phyloP scores from a whole-genome alignment of 2,113 vertebrate genomes.

The Pleuronectes platessa region DNA sequence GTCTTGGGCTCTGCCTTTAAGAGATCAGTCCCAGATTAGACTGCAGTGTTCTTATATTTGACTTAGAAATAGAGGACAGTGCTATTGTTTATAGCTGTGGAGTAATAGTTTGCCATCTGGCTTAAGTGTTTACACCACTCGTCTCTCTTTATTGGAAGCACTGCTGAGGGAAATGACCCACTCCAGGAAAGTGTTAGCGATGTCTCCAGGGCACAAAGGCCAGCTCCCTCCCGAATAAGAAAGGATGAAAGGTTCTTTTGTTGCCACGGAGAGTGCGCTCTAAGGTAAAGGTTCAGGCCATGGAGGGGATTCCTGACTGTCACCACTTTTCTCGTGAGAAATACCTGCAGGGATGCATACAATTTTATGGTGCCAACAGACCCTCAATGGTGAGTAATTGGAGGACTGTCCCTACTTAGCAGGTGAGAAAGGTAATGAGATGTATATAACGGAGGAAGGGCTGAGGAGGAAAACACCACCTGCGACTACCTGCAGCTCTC shows the following conservation, averaged over 20 bases:
- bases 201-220: constrained; percentile 41
- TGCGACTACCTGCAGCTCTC: constrained; percentile 48
- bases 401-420: constrained; percentile 11
- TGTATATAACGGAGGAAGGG: constrained; percentile 11
- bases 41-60: constrained; percentile 3
- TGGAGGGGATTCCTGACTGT: background rate
- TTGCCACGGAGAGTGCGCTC: constrained; percentile 40
- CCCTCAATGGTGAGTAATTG: constrained; percentile 19
- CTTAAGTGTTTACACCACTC: constrained; percentile 37
- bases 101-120: constrained; percentile 28
- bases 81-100: constrained; percentile 17
- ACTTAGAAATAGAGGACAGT: constrained; percentile 6
- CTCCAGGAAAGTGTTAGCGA: constrained; percentile 39
- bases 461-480: constrained; percentile 40
- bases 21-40: constrained; percentile 5
- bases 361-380: constrained; percentile 29
- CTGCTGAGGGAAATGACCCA: constrained; percentile 62
- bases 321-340: constrained; percentile 49
- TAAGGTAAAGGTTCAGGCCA: constrained; percentile 37
- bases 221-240: constrained; percentile 67
- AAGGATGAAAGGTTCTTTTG: constrained; percentile 75
- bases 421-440: constrained; percentile 41
- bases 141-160: constrained; percentile 48
- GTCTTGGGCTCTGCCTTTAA: background rate
- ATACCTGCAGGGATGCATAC: constrained; percentile 59